A percentile compares a stretch with the other conserved stretches of the same genome.
Evolutionary conservation across 2,888 invertebrate genomes (phyloP).

Genomic region (Elaeidobius kamerunicus): DNA sequence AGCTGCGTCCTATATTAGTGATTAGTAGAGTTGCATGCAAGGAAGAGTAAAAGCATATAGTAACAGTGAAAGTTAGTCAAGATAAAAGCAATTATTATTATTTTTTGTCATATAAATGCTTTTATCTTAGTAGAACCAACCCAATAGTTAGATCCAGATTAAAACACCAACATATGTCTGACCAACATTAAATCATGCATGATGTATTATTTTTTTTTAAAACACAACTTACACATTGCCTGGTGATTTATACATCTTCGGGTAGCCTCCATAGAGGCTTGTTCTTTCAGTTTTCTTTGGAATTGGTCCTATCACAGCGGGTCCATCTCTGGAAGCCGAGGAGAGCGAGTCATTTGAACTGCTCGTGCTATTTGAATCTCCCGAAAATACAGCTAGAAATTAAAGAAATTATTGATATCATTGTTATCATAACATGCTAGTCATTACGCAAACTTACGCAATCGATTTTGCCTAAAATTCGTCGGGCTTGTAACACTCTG

Average conservation of each 20-base stretch:
- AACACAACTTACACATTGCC: constrained; percentile 53
- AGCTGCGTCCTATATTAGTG: constrained; percentile 39
- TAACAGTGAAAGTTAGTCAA: constrained; percentile 15
- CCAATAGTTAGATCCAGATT: too few species aligned
- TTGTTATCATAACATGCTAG: too few species aligned
- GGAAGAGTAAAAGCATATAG: constrained; percentile 24
- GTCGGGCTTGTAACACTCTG: constrained; percentile 46
- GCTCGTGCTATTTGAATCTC: constrained; percentile 57
- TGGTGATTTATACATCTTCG: constrained; percentile 51
- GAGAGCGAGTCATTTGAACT: constrained; percentile 86
- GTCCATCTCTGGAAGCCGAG: constrained; percentile 60
- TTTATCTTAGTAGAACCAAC: too few species aligned
- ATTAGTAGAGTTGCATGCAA: constrained; percentile 22
- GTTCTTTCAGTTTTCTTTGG: constrained; percentile 60
- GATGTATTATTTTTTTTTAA: too few species aligned
- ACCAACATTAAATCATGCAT: too few species aligned
- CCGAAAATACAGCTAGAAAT: constrained; percentile 12
- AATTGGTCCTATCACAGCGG: constrained; percentile 39
- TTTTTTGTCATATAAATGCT: too few species aligned
- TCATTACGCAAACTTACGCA: constrained; percentile 40
- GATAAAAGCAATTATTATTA: too few species aligned
- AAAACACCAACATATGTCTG: too few species aligned
- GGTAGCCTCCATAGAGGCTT: constrained; percentile 51
- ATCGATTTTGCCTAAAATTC: constrained; percentile 44
- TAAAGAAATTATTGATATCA: too few species aligned